These are phyloP conservation scores for Meda fulgida DNA, from an alignment of 2,797 vertebrate genomes.

Conservation along the genomic window DNA sequence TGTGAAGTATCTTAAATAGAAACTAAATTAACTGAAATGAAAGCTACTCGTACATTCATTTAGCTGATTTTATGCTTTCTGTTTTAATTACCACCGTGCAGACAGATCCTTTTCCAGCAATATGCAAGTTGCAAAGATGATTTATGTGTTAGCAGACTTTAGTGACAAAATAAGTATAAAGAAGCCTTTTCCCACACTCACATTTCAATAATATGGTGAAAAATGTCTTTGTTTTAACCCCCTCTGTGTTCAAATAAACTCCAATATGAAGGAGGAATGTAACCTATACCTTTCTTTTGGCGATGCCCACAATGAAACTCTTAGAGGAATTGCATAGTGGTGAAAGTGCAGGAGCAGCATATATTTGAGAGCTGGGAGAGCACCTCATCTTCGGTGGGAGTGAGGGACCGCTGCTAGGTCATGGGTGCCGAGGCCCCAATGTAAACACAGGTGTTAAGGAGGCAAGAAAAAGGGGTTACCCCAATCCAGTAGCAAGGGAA, in stretches of 20 bases:
- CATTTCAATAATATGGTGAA: constrained; percentile 61
- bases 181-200: constrained; percentile 57
- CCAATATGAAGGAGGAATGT: constrained; percentile 69
- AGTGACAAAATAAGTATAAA: constrained; percentile 34
- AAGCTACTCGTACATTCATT: background rate
- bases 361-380: constrained; percentile 78
- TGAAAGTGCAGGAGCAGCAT: constrained; percentile 75
- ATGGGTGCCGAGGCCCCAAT: constrained; percentile 77
- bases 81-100: background rate
- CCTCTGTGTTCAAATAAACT: constrained; percentile 66
- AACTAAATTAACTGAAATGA: background rate
- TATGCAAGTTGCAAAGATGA: background rate
- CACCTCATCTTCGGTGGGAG: constrained; percentile 74
- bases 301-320: constrained; percentile 71
- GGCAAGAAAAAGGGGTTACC: constrained; percentile 71
- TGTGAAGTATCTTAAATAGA: background rate
- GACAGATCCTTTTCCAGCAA: background rate
- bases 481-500: constrained; percentile 75
- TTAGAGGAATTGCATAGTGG: constrained; percentile 72
- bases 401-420: constrained; percentile 75
- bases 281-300: constrained; percentile 70
- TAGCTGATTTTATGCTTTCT: background rate
- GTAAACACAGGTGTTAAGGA: constrained; percentile 88
- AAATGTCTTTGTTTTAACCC: constrained; percentile 57
- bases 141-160: constrained; percentile 13